Conservation (phyloP, 2,888 invertebrate species). For the Empis stercorea region DNA sequence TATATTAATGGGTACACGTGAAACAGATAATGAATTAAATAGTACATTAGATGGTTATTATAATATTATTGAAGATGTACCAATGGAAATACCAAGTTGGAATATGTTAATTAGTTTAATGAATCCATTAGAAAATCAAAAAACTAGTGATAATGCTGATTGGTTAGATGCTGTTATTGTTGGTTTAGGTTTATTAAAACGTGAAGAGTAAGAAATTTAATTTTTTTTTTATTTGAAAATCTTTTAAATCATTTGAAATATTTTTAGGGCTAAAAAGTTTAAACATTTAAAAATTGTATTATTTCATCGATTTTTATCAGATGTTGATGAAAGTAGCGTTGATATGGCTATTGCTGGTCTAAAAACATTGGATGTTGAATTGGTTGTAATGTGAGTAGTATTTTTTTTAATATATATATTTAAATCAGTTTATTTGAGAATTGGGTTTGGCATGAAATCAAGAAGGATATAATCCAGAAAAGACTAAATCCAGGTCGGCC, state of each 20-base stretch:
- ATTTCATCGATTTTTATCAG: conserved; percentile 48
- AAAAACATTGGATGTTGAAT: conserved; percentile 42
- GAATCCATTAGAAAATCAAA: conserved; percentile 25
- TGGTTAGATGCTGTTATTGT: conserved; percentile 52
- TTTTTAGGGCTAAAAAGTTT: conserved; percentile 30
- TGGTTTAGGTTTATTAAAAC: conserved; percentile 41
- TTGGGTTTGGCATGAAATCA: no score
- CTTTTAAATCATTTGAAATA: no score
- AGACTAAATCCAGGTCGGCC: no score
- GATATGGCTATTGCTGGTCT: conserved; percentile 43
- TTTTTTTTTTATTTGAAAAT: not conserved
- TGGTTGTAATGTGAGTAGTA: conserved; percentile 48
- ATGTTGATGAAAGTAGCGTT: conserved; percentile 38
- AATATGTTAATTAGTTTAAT: conserved; percentile 37
- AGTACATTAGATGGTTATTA: conserved; percentile 35
- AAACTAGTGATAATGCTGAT: conserved; percentile 40
- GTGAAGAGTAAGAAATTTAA: conserved; percentile 22
- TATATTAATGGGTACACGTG: conserved; percentile 49
- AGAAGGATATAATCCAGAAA: no score
- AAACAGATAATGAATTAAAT: conserved; percentile 37
- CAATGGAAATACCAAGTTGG: conserved; percentile 47
- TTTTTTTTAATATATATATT: no score
- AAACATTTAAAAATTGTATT: conserved; percentile 44
- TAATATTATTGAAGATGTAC: conserved; percentile 43
- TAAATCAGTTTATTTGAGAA: no score